phyloP scores from a whole-genome alignment of 2,888 invertebrate species.

The Syrphus vitripennis region DNA sequence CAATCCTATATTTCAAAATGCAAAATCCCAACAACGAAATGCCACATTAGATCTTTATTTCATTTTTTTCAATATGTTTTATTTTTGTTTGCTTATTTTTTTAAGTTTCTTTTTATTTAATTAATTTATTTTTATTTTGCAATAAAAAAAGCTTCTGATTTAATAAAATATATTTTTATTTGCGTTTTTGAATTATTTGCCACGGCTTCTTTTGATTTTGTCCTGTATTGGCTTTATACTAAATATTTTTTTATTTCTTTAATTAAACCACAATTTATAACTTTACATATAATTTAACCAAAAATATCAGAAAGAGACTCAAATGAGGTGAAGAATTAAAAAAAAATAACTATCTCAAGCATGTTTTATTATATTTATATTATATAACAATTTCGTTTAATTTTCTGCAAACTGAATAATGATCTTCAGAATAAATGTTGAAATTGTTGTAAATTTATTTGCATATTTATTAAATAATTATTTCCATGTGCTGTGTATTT shows the following conservation, averaged over 20 bases:
- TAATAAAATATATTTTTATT: background rate
- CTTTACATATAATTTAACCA: slow-evolving; percentile 28
- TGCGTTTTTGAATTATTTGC: slow-evolving; percentile 12
- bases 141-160: slow-evolving; percentile 40
- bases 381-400: slow-evolving; percentile 31
- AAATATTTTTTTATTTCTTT: slow-evolving; percentile 17
- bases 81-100: background rate
- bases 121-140: slow-evolving; percentile 3
- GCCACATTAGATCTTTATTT: slow-evolving; percentile 60
- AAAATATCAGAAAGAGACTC: slow-evolving; percentile 30
- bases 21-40: slow-evolving; percentile 70
- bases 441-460: slow-evolving; percentile 71
- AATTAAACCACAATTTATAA: slow-evolving; percentile 26
- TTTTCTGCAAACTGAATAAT: slow-evolving; percentile 65
- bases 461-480: slow-evolving; percentile 60
- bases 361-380: slow-evolving; percentile 56
- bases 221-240: slow-evolving; percentile 68
- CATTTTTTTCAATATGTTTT: background rate
- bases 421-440: slow-evolving; percentile 67
- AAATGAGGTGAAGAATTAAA: slow-evolving; percentile 16
- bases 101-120: background rate
- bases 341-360: slow-evolving; percentile 57
- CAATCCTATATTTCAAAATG: slow-evolving; percentile 63
- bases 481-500: slow-evolving; percentile 62
- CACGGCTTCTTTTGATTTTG: slow-evolving; percentile 51